Conservation (phyloP, 1,140 invertebrate genomes). For the Heliconius hewitsoni region DNA sequence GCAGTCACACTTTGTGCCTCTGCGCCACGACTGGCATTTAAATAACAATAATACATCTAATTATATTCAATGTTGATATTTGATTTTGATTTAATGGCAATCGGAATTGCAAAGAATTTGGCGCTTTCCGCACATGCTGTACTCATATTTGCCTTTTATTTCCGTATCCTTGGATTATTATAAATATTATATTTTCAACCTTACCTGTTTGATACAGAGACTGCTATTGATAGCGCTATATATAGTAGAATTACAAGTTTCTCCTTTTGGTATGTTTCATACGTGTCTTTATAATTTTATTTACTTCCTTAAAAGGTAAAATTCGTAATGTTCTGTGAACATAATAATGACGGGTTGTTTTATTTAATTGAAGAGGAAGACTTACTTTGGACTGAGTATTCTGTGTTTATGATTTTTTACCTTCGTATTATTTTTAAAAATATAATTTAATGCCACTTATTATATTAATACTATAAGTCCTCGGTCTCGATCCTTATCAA, state of each 20-base stretch:
- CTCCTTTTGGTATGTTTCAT: constrained; percentile 1
- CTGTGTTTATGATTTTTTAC: background rate
- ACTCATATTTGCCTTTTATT: background rate
- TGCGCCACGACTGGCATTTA: too few relatives aligned
- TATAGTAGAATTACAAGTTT: background rate
- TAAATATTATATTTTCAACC: background rate
- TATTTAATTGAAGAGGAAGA: constrained; percentile 3
- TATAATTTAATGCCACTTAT: background rate
- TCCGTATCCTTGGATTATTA: constrained; percentile 6
- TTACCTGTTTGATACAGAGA: background rate
- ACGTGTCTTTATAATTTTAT: background rate
- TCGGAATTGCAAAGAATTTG: constrained; percentile 7
- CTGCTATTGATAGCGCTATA: background rate
- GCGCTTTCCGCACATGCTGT: background rate
- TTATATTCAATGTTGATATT: background rate
- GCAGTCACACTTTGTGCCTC: too few relatives aligned
- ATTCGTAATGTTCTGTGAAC: background rate
- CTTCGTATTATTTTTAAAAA: background rate
- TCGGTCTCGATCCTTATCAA: background rate
- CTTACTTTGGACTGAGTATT: background rate
- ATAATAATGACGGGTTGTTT: constrained; percentile 3
- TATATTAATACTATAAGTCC: background rate
- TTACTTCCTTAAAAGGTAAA: constrained; percentile 12
- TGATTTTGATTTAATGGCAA: background rate
- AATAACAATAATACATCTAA: too few relatives aligned